phyloP scores from a whole-genome alignment of 2,888 invertebrate genomes.

The Xestia xanthographa region DNA sequence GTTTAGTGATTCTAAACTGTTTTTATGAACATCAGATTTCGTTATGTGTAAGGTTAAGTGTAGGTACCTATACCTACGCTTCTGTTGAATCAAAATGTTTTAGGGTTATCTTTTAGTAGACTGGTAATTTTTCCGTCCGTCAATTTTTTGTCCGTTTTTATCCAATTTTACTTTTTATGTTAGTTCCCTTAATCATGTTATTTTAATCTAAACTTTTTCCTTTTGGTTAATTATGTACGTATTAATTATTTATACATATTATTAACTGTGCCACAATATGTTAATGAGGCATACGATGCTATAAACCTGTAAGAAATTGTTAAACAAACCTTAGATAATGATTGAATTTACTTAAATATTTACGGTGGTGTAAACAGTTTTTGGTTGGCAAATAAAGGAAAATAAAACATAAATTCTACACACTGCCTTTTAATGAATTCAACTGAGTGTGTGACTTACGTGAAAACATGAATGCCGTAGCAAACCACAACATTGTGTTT shows the following conservation, averaged over 20 bases:
- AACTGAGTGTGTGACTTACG: conserved; percentile 20
- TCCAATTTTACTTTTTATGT: conserved; percentile 1
- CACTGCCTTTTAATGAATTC: conserved; percentile 31
- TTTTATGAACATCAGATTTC: conserved; percentile 7
- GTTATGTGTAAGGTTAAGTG: background rate
- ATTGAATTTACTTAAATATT: background rate
- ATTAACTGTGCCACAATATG: no score
- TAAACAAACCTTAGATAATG: no score
- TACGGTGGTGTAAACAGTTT: background rate
- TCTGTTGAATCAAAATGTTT: background rate
- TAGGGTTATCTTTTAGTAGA: background rate
- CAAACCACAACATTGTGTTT: conserved; percentile 37
- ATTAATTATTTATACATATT: no score
- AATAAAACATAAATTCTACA: background rate
- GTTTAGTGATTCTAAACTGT: conserved; percentile 28
- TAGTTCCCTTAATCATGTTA: background rate
- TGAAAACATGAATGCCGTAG: conserved; percentile 29
- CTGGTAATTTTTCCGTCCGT: no score
- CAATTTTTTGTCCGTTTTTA: no score
- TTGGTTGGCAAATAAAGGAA: background rate
- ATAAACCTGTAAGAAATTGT: no score
- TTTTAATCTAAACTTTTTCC: background rate
- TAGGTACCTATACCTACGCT: background rate
- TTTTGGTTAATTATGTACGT: no score
- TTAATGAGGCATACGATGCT: no score